A percentile compares a stretch with the other conserved stretches of the same genome.
phyloP scores from a whole-genome alignment of 2,113 vertebrate genomes.

The Gavialis gangeticus region DNA sequence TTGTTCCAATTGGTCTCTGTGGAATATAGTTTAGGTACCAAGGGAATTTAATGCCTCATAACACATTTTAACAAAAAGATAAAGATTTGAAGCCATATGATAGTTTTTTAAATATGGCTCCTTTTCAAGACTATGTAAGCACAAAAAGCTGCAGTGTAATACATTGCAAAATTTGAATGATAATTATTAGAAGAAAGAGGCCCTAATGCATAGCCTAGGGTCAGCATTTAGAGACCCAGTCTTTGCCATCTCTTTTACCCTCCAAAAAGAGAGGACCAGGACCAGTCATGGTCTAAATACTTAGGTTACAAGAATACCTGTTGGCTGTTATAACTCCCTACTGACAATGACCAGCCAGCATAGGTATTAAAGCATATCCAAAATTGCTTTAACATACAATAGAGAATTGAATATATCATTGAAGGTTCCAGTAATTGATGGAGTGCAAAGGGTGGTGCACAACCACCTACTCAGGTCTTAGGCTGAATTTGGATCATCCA shows the following conservation, averaged over 20 bases:
- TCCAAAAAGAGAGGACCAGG: neutral
- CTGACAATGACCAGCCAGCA: neutral
- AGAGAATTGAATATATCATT: fast-evolving
- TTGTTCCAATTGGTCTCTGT: neutral
- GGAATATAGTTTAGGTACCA: neutral
- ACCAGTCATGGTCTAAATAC: neutral
- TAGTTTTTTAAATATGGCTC: neutral
- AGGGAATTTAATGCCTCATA: neutral
- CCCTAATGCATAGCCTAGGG: neutral
- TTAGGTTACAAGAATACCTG: neutral
- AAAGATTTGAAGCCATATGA: fast-evolving
- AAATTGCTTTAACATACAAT: neutral
- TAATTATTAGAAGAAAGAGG: neutral
- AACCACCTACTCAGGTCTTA: fast-evolving
- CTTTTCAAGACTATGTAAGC: neutral
- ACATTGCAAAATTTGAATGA: fast-evolving
- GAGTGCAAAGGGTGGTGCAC: neutral
- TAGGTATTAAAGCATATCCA: neutral
- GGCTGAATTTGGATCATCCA: no score
- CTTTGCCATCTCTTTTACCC: neutral
- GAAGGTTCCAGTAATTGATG: fast-evolving
- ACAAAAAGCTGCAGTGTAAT: neutral
- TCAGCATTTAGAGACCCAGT: neutral
- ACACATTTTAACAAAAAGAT: neutral
- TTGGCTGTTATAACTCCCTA: fast-evolving